A percentile compares a stretch with the other conserved stretches of the same genome.
Conservation (phyloP, 2,113 vertebrate species). For the Lagopus leucura region DNA sequence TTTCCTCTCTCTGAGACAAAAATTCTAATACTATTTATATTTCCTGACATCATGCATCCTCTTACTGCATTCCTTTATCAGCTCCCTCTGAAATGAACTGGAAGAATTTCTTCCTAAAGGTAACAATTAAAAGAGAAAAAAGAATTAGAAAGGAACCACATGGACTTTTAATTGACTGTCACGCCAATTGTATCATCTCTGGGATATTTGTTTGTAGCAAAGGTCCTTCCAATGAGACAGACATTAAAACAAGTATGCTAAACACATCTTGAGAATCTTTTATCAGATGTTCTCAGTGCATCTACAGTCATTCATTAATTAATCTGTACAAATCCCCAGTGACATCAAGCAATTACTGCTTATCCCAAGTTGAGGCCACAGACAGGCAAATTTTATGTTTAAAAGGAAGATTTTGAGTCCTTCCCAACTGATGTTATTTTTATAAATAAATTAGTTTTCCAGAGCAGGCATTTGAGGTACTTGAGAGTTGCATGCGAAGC, state of each 20-base stretch:
- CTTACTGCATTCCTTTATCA: background rate
- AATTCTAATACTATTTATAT: background rate
- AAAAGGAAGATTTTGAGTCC: background rate
- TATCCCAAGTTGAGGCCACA: background rate
- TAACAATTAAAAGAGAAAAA: slow-evolving; percentile 4
- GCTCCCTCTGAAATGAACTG: background rate
- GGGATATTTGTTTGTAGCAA: background rate
- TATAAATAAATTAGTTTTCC: background rate
- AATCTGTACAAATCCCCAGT: background rate
- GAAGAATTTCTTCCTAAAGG: slow-evolving; percentile 17
- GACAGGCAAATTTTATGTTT: background rate
- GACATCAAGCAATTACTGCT: slow-evolving; percentile 30
- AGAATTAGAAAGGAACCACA: background rate
- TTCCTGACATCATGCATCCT: background rate
- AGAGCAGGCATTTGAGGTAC: background rate
- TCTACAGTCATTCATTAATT: background rate
- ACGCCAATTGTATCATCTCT: background rate
- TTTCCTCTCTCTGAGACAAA: background rate
- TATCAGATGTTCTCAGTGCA: background rate
- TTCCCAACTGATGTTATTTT: background rate
- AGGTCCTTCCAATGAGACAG: background rate
- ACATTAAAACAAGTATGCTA: background rate
- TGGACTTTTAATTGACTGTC: background rate
- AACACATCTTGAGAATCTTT: background rate
- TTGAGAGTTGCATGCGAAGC: background rate